Conservation (phyloP, 2,113 vertebrate genomes). For the Hystrix cristata region DNA sequence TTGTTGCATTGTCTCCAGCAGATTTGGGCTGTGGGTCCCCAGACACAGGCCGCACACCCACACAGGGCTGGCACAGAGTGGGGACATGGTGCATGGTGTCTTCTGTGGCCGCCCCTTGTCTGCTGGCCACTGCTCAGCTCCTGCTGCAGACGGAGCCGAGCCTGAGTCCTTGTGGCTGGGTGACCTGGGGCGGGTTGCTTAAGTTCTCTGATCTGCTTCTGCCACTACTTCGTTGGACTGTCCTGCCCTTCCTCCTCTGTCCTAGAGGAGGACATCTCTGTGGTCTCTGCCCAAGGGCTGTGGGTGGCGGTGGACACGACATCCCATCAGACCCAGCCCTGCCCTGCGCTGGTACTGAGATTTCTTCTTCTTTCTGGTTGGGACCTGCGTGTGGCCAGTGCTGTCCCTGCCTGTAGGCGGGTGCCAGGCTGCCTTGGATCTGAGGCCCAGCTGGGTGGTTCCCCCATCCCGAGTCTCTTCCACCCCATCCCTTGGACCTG, state of each 20-base stretch:
- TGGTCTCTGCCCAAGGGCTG: background rate
- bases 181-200: accelerated
- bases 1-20: background rate
- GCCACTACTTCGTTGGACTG: accelerated
- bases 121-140: too few species aligned
- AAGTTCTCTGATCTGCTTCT: background rate
- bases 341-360: background rate
- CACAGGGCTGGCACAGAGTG: accelerated
- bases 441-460: background rate
- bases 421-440: too few species aligned
- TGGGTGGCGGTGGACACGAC: background rate
- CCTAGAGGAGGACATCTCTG: too few species aligned
- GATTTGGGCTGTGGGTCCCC: background rate
- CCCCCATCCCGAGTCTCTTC: background rate
- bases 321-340: background rate
- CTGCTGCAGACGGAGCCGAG: background rate
- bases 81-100: accelerated
- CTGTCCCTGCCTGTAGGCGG: background rate
- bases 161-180: background rate
- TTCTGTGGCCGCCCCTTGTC: background rate
- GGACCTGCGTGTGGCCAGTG: background rate
- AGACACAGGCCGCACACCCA: too few species aligned
- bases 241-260: background rate
- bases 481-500: background rate
- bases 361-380: background rate